A percentile compares a stretch with the other conserved stretches of the same genome.
Conservation (phyloP, 2,888 invertebrate genomes). For the Emmelina monodactyla region DNA sequence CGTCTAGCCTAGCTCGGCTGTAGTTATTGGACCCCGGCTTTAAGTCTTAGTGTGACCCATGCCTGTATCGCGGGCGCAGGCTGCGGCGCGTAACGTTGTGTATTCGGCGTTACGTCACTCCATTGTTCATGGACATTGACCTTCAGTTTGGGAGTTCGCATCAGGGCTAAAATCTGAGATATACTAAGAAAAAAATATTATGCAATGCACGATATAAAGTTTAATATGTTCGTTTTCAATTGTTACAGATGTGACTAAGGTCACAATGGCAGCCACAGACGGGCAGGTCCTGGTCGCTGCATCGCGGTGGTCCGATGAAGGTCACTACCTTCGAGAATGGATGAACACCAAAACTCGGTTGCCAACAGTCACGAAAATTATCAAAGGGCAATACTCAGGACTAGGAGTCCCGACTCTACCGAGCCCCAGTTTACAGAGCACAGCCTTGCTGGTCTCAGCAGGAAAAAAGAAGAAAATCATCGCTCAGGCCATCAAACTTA, state of each 20-base stretch:
- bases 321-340: conserved; percentile 76
- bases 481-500: conserved; percentile 89
- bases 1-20: too few relatives aligned
- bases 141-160: too few relatives aligned
- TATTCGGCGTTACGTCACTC: too few relatives aligned
- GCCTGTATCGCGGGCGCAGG: too few relatives aligned
- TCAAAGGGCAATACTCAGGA: conserved; percentile 92
- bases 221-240: too few relatives aligned
- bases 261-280: conserved; percentile 86
- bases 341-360: conserved; percentile 73
- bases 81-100: too few relatives aligned
- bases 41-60: too few relatives aligned
- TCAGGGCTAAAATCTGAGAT: too few relatives aligned
- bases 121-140: too few relatives aligned
- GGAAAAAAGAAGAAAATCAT: conserved; percentile 87
- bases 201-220: too few relatives aligned
- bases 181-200: too few relatives aligned
- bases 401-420: conserved; percentile 89
- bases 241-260: conserved; percentile 64
- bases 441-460: conserved; percentile 84
- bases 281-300: conserved; percentile 90
- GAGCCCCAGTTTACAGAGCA: conserved; percentile 85
- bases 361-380: conserved; percentile 89
- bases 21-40: too few relatives aligned
- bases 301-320: conserved; percentile 78